These are phyloP conservation scores for Actenoides hombroni DNA, from an alignment of 2,113 vertebrate species.

Conservation along the genomic window DNA sequence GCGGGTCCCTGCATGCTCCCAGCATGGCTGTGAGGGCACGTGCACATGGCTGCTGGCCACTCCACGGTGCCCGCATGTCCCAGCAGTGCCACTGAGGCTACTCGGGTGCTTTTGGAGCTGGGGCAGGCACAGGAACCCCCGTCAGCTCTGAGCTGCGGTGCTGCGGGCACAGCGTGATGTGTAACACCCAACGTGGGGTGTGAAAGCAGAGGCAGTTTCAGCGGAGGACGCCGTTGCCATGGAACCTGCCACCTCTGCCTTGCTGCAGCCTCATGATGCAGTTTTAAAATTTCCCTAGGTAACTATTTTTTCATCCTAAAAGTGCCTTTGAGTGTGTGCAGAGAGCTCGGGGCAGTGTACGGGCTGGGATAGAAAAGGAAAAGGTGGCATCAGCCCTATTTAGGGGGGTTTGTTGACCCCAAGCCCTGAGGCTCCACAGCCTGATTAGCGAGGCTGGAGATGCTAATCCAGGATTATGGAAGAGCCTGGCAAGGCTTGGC, in stretches of 20 bases:
- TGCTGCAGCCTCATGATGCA: neutral
- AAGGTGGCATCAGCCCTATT: neutral
- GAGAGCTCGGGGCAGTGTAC: rapidly evolving
- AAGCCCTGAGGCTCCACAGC: neutral
- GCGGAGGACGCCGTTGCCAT: neutral
- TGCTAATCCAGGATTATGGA: neutral
- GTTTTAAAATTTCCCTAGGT: neutral
- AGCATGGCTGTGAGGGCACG: rapidly evolving
- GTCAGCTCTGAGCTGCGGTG: neutral
- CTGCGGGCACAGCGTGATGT: rapidly evolving
- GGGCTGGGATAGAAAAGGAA: neutral
- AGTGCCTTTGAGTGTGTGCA: neutral
- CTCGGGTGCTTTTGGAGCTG: neutral
- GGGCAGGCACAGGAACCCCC: neutral
- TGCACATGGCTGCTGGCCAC: rapidly evolving
- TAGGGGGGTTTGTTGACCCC: neutral
- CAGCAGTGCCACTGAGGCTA: neutral
- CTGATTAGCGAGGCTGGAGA: neutral
- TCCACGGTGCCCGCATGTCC: rapidly evolving
- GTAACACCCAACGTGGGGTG: rapidly evolving
- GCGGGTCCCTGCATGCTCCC: rapidly evolving
- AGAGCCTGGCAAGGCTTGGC: neutral
- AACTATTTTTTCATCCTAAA: neutral
- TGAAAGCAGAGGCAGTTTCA: neutral
- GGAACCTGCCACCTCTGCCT: neutral